Evolutionary conservation across 1,140 invertebrate species (phyloP).

Genomic region (Oncopodura yosiiana): DNA sequence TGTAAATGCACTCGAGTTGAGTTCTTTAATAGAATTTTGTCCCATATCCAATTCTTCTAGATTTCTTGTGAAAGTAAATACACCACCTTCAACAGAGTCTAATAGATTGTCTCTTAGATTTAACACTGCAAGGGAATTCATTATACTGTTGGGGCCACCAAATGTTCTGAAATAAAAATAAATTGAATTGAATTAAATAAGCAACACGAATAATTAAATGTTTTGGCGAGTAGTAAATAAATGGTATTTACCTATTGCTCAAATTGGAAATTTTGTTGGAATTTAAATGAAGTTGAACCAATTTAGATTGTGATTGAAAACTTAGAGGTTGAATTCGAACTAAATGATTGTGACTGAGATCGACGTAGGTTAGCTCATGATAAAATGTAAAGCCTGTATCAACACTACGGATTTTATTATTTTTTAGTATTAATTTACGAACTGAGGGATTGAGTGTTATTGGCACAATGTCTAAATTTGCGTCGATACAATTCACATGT

Average conservation of each 20-base stretch:
- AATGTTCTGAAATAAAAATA: no score
- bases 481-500: conserved; percentile 72
- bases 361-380: conserved; percentile 66
- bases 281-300: conserved; percentile 69
- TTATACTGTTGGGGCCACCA: conserved; percentile 45
- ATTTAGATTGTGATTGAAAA: conserved; percentile 65
- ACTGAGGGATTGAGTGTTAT: conserved; percentile 83
- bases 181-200: neutral
- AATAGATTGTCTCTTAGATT: conserved; percentile 73
- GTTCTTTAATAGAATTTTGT: conserved; percentile 69
- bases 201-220: neutral
- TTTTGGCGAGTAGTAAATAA: conserved; percentile 5
- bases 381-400: conserved; percentile 80
- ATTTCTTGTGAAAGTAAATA: conserved; percentile 62
- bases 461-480: conserved; percentile 74
- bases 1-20: conserved; percentile 66
- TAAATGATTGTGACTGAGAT: conserved; percentile 72
- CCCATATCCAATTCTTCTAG: conserved; percentile 78
- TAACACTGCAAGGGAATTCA: conserved; percentile 64
- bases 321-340: conserved; percentile 64
- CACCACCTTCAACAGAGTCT: conserved; percentile 59
- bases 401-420: conserved; percentile 76
- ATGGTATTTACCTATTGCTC: conserved; percentile 57
- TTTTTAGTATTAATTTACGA: conserved; percentile 66
- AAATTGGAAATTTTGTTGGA: conserved; percentile 73